Evolutionary conservation across 2,797 vertebrate genomes (phyloP), one percentile per base, ranked within the genome.

Genomic region (Peromyscus eremicus): DNA sequence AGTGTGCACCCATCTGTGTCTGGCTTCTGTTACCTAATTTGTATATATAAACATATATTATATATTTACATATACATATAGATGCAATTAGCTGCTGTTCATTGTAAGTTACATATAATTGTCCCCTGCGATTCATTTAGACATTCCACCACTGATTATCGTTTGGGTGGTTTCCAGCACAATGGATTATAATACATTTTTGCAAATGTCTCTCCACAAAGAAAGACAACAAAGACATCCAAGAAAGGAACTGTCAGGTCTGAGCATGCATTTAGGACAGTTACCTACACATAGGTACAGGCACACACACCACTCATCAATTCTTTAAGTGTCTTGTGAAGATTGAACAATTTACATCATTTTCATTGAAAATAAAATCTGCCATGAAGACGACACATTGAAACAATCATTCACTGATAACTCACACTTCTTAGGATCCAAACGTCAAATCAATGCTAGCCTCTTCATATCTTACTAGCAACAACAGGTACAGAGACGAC

Each of bases 341-440:
- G 95, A 19, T 79, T 82, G 89, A 29, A 68, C 79, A 97, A 96
- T 92, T 96, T 88, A 70, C 46, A 21, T 0, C 55, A 52, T 91
- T 98, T 94, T 94, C 82, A 96, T 19, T 90, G 12, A 37, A 97
- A 91, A 79, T 91, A 43, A 79, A 91, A 85, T 25, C 57, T 94
- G 32, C 52, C 60, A 23, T 68, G 19, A 97, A 94, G 64, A 94
- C 57, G 49, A 87, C 14, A 90, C 55, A 83, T 0, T 92, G 34
- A 96, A 96, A 94, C 95, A 46, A 97, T 8, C 64, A 91, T 79
- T 96, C 32, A 62, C 11, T 80, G 57, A 90, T 96, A 97, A 94
- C 19, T 77, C 96, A 52, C 71, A 89, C 70, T 94, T 70, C 62
- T 97, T 95, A 89, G 37, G 71, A 68, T 81, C 79, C 82, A 87